phyloP scores from a whole-genome alignment of 64 coral and sea anemone genomes.

The Exaiptasia diaphana region DNA sequence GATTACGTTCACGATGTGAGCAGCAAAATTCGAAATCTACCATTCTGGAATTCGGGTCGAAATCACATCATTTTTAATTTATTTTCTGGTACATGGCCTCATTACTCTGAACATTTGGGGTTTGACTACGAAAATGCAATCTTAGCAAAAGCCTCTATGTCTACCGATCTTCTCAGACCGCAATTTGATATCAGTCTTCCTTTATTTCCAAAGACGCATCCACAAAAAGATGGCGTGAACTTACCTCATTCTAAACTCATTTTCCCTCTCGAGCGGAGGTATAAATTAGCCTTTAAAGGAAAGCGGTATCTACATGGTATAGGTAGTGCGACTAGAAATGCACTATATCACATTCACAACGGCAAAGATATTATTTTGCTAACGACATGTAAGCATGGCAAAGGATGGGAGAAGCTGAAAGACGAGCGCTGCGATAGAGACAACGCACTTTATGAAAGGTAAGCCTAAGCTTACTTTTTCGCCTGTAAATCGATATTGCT shows the following conservation, averaged over 20 bases:
- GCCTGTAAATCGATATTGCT: neutral
- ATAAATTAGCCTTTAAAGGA: conserved; percentile 93
- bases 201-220: conserved; percentile 78
- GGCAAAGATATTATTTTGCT: conserved; percentile 90
- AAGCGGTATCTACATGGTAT: conserved; percentile 93
- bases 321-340: conserved; percentile 88
- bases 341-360: conserved; percentile 97
- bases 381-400: conserved; percentile 95
- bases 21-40: conserved; percentile 51
- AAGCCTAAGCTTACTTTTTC: conserved; percentile 40
- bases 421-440: conserved; percentile 81
- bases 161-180: conserved; percentile 40
- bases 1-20: conserved; percentile 73
- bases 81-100: conserved; percentile 93
- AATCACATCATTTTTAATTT: conserved; percentile 96
- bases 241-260: conserved; percentile 43
- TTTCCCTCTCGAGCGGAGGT: conserved; percentile 83
- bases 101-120: conserved; percentile 68
- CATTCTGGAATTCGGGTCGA: conserved; percentile 83
- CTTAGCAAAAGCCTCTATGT: conserved; percentile 88
- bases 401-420: conserved; percentile 63
- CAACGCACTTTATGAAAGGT: conserved; percentile 84
- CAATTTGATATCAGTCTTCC: conserved; percentile 93
- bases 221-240: conserved; percentile 40
- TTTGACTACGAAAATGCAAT: conserved; percentile 87